Evolutionary conservation across 2,113 vertebrate species (phyloP).

Genomic region (Ammodytes marinus): DNA sequence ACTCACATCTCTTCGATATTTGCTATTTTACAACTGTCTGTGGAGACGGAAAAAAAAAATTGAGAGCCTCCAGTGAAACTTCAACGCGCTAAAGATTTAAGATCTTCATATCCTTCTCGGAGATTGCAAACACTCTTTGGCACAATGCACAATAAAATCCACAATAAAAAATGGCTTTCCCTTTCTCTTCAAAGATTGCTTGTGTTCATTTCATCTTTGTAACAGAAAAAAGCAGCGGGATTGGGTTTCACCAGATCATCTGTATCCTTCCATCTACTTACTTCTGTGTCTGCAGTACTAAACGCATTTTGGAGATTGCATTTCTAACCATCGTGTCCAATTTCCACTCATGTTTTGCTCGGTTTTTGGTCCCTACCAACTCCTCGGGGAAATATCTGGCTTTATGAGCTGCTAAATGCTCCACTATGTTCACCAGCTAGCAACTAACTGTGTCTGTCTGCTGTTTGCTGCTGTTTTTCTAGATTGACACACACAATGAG

Average conservation of each 20-base stretch:
- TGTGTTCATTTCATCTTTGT: not conserved
- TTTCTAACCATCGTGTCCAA: not conserved
- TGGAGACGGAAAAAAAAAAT: constrained; percentile 36
- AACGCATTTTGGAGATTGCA: not conserved
- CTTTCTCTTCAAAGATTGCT: constrained; percentile 10
- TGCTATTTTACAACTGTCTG: constrained; percentile 62
- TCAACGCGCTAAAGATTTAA: constrained; percentile 76
- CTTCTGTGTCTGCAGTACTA: not conserved
- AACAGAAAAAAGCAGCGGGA: not conserved
- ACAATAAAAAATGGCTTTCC: constrained; percentile 37
- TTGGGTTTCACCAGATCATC: not conserved
- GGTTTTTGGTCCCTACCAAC: too few species aligned
- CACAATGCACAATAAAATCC: constrained; percentile 37
- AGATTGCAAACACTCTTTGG: constrained; percentile 61
- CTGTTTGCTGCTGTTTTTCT: too few species aligned
- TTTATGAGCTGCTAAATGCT: not conserved
- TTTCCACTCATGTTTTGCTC: not conserved
- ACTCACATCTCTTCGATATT: constrained; percentile 60
- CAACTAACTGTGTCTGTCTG: not conserved
- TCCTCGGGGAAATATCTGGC: too few species aligned
- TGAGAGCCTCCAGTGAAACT: constrained; percentile 66
- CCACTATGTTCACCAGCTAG: not conserved
- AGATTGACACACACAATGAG: too few species aligned
- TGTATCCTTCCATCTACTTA: not conserved
- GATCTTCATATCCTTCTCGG: constrained; percentile 67